Conservation (phyloP, 2,113 vertebrate genomes). For the Paratilapia polleni region DNA sequence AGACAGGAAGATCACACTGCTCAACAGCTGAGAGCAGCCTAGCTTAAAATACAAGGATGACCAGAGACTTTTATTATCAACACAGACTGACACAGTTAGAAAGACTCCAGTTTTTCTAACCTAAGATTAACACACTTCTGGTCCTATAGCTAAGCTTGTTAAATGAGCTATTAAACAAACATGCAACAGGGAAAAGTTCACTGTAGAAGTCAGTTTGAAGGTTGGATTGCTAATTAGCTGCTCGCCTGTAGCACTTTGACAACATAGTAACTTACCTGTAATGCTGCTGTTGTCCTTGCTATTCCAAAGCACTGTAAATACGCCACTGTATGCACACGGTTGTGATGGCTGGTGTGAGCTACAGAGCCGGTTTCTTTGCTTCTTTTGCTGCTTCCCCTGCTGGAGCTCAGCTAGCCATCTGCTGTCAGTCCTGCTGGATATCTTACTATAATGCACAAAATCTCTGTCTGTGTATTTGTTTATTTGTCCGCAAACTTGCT, state of each 20-base stretch:
- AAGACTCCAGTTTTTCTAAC: not conserved
- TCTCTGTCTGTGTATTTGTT: not conserved
- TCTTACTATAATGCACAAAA: not conserved
- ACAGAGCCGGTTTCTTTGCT: not conserved
- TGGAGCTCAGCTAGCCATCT: slow-evolving; percentile 1
- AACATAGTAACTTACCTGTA: not conserved
- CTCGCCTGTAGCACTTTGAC: not conserved
- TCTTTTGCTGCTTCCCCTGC: not conserved
- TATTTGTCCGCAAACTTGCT: not conserved
- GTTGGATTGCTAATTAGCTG: not conserved
- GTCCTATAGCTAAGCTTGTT: not conserved
- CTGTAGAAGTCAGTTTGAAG: not conserved
- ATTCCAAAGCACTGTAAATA: not conserved
- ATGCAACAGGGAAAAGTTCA: not conserved
- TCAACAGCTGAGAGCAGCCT: not conserved
- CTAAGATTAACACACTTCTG: not conserved
- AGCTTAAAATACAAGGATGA: not conserved
- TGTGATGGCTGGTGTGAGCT: not conserved
- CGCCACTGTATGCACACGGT: not conserved
- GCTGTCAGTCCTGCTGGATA: not conserved
- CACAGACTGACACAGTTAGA: too few species aligned
- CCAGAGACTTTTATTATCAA: not conserved
- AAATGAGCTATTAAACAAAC: not conserved
- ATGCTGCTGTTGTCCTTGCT: not conserved
- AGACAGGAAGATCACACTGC: not conserved